These are phyloP conservation scores for Allobates femoralis DNA, from an alignment of 2,797 vertebrate genomes.

Conservation along the genomic window DNA sequence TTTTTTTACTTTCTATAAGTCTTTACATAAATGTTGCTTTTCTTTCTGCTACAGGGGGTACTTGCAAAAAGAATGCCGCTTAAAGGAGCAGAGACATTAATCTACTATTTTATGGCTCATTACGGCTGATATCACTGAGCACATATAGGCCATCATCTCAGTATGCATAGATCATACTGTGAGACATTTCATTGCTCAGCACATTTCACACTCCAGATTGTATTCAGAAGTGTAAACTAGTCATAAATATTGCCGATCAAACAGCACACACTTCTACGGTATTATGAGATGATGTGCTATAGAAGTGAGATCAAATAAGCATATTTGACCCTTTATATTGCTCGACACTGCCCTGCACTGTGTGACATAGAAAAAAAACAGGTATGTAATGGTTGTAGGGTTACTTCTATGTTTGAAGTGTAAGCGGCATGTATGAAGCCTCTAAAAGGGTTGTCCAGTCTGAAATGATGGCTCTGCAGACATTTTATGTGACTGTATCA, in stretches of 20 bases:
- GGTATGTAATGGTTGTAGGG: no score
- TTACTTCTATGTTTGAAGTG: no score
- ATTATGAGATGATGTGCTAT: neutral
- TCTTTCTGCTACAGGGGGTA: neutral
- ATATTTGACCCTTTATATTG: no score
- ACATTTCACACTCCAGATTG: neutral
- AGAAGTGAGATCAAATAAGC: neutral
- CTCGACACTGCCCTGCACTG: no score
- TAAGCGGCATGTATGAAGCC: no score
- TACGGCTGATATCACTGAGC: neutral
- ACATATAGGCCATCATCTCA: neutral
- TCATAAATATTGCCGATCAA: neutral
- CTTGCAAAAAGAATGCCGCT: neutral
- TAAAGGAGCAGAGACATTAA: neutral
- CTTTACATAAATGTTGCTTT: neutral
- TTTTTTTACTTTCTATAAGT: neutral
- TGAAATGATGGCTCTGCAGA: no score
- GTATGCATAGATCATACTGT: constrained; percentile 13
- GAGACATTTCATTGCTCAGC: neutral
- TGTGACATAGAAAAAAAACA: no score
- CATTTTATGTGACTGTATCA: no score
- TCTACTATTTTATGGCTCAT: neutral
- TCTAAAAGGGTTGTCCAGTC: no score
- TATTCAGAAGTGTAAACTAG: neutral
- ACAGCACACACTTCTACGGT: neutral